Evolutionary conservation across 2,113 vertebrate species (phyloP).

Genomic region (Xiphophorus maculatus): DNA sequence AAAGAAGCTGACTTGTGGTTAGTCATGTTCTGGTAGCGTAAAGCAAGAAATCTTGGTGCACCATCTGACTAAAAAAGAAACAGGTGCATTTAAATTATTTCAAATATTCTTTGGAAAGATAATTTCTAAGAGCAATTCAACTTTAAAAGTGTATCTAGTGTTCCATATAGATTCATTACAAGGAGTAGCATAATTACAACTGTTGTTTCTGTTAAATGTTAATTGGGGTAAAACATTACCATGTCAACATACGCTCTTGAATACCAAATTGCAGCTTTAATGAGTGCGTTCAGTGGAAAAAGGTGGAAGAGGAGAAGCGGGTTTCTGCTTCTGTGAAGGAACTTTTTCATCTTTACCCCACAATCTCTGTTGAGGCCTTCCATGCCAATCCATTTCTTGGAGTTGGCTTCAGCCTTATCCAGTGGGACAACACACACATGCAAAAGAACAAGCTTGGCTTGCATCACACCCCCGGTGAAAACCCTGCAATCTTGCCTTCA

Average conservation of each 20-base stretch:
- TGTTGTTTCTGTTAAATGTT: too few species aligned
- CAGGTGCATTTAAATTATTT: too few species aligned
- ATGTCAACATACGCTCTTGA: constrained; percentile 15
- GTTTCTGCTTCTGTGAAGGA: constrained; percentile 60
- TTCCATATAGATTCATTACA: too few species aligned
- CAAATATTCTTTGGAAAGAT: too few species aligned
- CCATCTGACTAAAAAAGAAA: too few species aligned
- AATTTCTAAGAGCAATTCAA: too few species aligned
- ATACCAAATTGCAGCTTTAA: constrained; percentile 36
- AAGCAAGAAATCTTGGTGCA: too few species aligned
- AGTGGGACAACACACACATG: constrained; percentile 48
- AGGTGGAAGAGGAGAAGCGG: constrained; percentile 2
- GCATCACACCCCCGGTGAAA: constrained; percentile 53
- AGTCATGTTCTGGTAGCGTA: too few species aligned
- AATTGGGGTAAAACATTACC: too few species aligned
- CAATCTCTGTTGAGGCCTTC: constrained; percentile 72
- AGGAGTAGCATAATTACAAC: too few species aligned
- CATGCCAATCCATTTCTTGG: constrained; percentile 79
- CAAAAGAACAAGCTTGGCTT: constrained; percentile 57
- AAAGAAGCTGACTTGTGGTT: too few species aligned
- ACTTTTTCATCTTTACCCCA: constrained; percentile 77
- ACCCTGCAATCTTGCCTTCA: constrained; percentile 60
- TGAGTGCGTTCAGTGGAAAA: constrained; percentile 54
- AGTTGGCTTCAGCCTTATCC: constrained; percentile 72
- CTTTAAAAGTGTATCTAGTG: too few species aligned